These are phyloP conservation scores for Diorhabda carinulata DNA, from an alignment of 1,140 invertebrate genomes.

Conservation along the genomic window DNA sequence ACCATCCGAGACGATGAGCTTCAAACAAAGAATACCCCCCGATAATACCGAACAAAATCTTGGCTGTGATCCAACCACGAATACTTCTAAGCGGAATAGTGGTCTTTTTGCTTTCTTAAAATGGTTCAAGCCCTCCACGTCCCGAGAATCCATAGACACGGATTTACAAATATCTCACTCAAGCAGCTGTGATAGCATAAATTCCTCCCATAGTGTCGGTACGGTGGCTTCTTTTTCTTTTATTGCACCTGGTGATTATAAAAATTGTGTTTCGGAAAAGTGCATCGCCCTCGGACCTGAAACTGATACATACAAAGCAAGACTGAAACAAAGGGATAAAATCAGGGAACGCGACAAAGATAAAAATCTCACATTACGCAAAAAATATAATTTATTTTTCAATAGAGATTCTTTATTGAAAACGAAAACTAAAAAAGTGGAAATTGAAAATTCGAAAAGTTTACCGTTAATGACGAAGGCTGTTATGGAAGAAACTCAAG, in stretches of 20 bases:
- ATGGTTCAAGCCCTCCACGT: slow-evolving; percentile 49
- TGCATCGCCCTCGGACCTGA: slow-evolving; percentile 49
- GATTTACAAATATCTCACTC: slow-evolving; percentile 29
- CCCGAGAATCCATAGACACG: slow-evolving; percentile 37
- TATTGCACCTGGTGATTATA: slow-evolving; percentile 53
- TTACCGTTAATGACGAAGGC: slow-evolving; percentile 50
- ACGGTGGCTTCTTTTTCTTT: slow-evolving; percentile 70
- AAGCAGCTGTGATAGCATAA: slow-evolving; percentile 54
- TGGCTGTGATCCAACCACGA: slow-evolving; percentile 44
- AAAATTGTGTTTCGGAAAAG: slow-evolving; percentile 46
- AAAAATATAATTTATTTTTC: slow-evolving; percentile 60
- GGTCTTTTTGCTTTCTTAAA: slow-evolving; percentile 52
- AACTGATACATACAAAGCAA: slow-evolving; percentile 58
- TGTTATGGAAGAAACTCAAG: slow-evolving; percentile 35
- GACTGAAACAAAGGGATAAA: slow-evolving; percentile 57
- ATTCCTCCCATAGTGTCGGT: slow-evolving; percentile 61
- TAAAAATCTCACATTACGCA: slow-evolving; percentile 56
- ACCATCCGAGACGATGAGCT: slow-evolving; percentile 31
- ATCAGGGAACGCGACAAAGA: slow-evolving; percentile 55
- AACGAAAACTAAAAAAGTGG: slow-evolving; percentile 39
- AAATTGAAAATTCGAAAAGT: slow-evolving; percentile 50
- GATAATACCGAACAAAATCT: slow-evolving; percentile 39
- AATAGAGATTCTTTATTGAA: slow-evolving; percentile 47
- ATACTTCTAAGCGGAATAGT: slow-evolving; percentile 41
- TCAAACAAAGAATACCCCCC: slow-evolving; percentile 30